These are phyloP conservation scores for Carcinoscorpius rotundicauda DNA, from an alignment of 1,140 invertebrate species.

Conservation along the genomic window DNA sequence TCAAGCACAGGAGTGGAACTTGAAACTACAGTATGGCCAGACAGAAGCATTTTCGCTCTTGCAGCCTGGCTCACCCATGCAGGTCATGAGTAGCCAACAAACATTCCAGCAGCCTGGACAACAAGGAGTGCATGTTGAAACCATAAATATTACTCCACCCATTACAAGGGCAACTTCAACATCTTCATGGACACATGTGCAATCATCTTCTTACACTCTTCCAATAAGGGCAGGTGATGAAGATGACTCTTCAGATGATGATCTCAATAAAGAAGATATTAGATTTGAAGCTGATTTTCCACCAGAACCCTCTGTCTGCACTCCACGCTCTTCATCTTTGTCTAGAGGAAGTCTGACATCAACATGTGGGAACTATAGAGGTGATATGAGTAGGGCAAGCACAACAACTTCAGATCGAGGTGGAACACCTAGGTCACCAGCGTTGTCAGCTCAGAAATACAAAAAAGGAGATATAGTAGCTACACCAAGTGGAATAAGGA, in stretches of 20 bases:
- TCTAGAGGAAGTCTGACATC: constrained; percentile 16
- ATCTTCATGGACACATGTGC: not conserved
- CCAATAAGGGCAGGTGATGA: constrained; percentile 37
- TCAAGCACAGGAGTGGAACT: constrained; percentile 9
- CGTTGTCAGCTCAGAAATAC: constrained; percentile 84
- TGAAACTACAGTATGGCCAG: not conserved
- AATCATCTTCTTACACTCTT: constrained; percentile 2
- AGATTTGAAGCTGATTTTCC: constrained; percentile 43
- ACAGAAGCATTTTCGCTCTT: not conserved
- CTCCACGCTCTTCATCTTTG: constrained; percentile 10
- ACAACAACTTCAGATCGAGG: constrained; percentile 29
- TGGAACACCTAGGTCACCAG: constrained; percentile 52
- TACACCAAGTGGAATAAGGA: constrained; percentile 88
- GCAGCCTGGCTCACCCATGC: not conserved
- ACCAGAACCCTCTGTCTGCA: not conserved
- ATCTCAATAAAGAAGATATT: constrained; percentile 72
- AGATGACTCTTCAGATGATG: constrained; percentile 68
- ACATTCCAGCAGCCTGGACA: not conserved
- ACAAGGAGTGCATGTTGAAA: not conserved
- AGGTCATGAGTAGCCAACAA: not conserved
- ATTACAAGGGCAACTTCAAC: not conserved
- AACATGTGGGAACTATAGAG: constrained; percentile 14
- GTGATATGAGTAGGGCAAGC: constrained; percentile 13
- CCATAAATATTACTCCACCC: not conserved
- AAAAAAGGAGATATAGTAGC: constrained; percentile 97